These are phyloP conservation scores for Drosophila mojavensis DNA, from an alignment of 1,140 invertebrate genomes.

Conservation along the genomic window DNA sequence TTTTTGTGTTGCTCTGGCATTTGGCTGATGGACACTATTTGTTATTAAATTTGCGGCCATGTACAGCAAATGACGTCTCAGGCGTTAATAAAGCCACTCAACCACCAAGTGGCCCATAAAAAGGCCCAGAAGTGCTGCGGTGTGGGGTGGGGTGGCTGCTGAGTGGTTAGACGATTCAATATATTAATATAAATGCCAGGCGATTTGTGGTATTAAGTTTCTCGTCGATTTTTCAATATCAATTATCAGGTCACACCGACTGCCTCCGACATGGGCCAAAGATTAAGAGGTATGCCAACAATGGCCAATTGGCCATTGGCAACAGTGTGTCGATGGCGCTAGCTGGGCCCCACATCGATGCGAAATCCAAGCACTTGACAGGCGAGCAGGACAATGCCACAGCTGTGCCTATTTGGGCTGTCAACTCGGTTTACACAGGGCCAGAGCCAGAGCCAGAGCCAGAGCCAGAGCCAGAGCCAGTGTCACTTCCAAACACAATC, in stretches of 20 bases:
- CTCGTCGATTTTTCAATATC: conserved; percentile 14
- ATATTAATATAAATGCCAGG: conserved; percentile 1
- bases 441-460: conserved; percentile 16
- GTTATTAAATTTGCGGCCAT: conserved; percentile 56
- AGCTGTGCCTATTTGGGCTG: conserved; percentile 58
- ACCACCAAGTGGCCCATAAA: conserved; percentile 9
- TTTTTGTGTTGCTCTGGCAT: conserved; percentile 36
- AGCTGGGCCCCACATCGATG: conserved; percentile 9
- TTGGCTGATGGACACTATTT: conserved; percentile 59
- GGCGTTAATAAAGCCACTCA: conserved; percentile 34
- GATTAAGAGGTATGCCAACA: not conserved
- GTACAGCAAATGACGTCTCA: conserved; percentile 42
- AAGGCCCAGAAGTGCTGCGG: not conserved
- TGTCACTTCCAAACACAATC: conserved; percentile 5
- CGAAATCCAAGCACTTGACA: conserved; percentile 15
- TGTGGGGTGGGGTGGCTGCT: not conserved
- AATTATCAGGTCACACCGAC: not conserved
- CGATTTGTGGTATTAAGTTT: conserved; percentile 17
- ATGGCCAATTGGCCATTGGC: not conserved
- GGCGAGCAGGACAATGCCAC: not conserved
- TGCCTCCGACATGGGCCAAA: too few species aligned
- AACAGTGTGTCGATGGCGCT: not conserved
- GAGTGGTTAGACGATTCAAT: conserved; percentile 4
- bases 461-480: conserved; percentile 14
- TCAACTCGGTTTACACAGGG: conserved; percentile 46